Conservation (phyloP, 2,888 invertebrate species). For the Aphodius granarius region DNA sequence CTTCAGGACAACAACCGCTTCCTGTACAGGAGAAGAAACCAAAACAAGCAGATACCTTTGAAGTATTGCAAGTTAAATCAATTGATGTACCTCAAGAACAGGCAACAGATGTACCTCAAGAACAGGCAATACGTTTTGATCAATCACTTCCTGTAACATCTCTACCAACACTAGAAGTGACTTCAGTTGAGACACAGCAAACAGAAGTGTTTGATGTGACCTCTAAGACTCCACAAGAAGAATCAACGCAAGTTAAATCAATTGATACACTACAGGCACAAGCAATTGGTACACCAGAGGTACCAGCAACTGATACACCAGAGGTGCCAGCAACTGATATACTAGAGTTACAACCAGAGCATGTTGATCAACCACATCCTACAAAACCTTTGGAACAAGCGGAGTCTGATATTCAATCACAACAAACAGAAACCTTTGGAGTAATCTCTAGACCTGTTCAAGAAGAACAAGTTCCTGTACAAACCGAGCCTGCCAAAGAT, state of each 20-base stretch:
- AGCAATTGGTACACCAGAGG: no score
- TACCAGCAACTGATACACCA: no score
- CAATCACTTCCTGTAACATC: no score
- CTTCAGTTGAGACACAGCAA: not conserved
- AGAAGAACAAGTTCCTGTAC: not conserved
- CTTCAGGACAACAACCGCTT: slow-evolving; percentile 1
- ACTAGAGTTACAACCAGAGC: no score
- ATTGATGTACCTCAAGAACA: no score
- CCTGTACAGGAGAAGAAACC: slow-evolving; percentile 18
- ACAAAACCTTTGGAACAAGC: no score
- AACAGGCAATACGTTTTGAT: no score
- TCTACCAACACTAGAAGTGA: not conserved
- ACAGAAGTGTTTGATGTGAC: not conserved
- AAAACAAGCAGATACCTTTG: slow-evolving; percentile 34
- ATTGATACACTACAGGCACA: no score
- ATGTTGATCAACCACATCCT: no score
- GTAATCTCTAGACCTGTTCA: not conserved
- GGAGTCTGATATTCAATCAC: not conserved
- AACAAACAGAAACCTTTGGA: not conserved
- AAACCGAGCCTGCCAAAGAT: not conserved
- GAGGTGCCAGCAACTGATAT: no score
- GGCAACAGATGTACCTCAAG: no score
- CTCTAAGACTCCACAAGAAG: not conserved
- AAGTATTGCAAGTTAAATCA: no score
- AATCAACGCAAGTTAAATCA: not conserved